These are phyloP conservation scores for Zaprionus camerounensis DNA, from an alignment of 1,140 invertebrate species.

Conservation along the genomic window DNA sequence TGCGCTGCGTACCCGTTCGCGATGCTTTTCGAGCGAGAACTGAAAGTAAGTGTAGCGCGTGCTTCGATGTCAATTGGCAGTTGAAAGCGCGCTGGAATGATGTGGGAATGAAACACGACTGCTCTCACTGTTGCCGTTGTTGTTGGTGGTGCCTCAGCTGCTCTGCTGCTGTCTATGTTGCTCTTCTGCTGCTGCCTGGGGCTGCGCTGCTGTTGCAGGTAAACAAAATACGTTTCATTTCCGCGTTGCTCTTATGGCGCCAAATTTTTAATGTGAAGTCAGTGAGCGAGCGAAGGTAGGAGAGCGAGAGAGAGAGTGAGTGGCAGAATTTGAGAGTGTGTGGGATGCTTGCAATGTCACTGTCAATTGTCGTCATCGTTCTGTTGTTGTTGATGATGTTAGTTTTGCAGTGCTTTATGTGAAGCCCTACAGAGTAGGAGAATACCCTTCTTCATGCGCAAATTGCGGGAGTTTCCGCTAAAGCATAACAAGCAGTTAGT, in stretches of 20 bases:
- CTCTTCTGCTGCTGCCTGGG: not conserved
- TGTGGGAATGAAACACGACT: constrained; percentile 48
- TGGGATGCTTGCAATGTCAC: constrained; percentile 64
- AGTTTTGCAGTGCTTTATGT: constrained; percentile 26
- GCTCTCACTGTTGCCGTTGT: constrained; percentile 26
- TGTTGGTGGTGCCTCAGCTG: constrained; percentile 7
- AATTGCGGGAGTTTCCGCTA: not conserved
- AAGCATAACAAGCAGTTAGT: no score
- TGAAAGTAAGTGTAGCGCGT: constrained; percentile 51
- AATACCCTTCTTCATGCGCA: constrained; percentile 20
- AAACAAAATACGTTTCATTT: constrained; percentile 46
- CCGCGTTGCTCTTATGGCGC: constrained; percentile 48
- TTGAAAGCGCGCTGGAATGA: constrained; percentile 46
- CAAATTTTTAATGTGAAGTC: constrained; percentile 19
- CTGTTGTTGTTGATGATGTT: constrained; percentile 19
- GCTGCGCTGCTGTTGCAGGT: constrained; percentile 43
- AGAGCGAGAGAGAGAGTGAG: not conserved
- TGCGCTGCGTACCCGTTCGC: constrained; percentile 60
- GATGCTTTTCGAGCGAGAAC: constrained; percentile 60
- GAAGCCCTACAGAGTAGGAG: constrained; percentile 61
- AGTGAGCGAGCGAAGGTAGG: not conserved
- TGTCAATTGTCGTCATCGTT: constrained; percentile 56
- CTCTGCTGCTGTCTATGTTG: not conserved
- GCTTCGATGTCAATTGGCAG: constrained; percentile 51
- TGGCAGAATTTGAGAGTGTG: constrained; percentile 13